Base-by-base conservation (phyloP, 2,888 invertebrate genomes). In the Drosophila vallismaia region DNA sequence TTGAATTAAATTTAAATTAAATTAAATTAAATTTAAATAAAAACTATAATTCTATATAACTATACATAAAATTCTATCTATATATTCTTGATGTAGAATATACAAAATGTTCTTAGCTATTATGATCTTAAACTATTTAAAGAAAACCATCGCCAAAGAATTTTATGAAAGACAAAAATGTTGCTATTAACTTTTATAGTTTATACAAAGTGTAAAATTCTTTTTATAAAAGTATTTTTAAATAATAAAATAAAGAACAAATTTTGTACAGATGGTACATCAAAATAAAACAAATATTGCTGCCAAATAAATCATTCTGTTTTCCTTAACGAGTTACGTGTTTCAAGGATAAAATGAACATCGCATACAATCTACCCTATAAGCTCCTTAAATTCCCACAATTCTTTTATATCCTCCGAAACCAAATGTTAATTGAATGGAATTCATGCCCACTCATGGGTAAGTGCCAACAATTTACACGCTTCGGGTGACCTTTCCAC, bases 401-500 rank as follows among this genome's bases (percentile, higher is more conserved):
- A 36, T 36, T 36, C 36, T 36, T 36, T 36, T 36, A 6, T 36
- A 46, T 46, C 24, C 26, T 19, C 46, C 28, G 46, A 28, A 46
- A 46, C 28, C 24, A 46, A 46, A 46, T 26, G 46, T 24, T 19
- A 42, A 42, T 42, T 19, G 14, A 42, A 42, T 42, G 7, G 40
- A 42, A 19, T 42, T 14, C 40, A 42, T 42, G 40, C 12, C 14
- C 40, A 42, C 19, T 42, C 40, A 42, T 19, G 40, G 40, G 19
- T 42, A 42, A 42, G 40, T 42, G 40, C 14, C 40, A 42, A 42
- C 40, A 42, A 42, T 42, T 42, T 42, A 42, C 19, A 19, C 40
- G 19, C 7, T 42, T 42, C 19, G 29, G 38, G 14, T 63, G 48
- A 48, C 60, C 63, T 48, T 62, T 62, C 60, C 62, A 48, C 60